These are phyloP conservation scores for Cassiopea xamachana DNA, from an alignment of 30 jellyfish, hydroid and myxozoan species.

Conservation along the genomic window DNA sequence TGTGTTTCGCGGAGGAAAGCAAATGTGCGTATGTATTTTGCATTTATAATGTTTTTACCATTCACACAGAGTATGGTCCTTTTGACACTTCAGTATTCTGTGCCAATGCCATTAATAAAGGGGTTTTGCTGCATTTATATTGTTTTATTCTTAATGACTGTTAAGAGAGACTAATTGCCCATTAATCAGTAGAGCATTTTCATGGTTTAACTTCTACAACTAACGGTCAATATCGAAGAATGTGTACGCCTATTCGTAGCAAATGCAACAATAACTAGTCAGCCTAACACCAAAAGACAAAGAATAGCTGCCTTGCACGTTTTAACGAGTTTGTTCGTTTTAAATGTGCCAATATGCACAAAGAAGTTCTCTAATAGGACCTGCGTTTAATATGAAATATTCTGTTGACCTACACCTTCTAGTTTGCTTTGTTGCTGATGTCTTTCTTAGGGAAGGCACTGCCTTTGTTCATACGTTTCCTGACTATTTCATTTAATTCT, in stretches of 20 bases:
- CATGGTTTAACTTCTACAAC: constrained; percentile 25
- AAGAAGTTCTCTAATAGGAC: neutral
- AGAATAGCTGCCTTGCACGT: neutral
- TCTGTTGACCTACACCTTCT: constrained; percentile 6
- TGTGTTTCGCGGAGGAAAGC: constrained; percentile 5
- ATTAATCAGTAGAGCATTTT: constrained; percentile 27
- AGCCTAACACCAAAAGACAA: constrained; percentile 4
- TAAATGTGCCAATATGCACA: neutral
- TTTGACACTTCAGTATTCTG: constrained; percentile 62
- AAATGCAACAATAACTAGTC: constrained; percentile 16
- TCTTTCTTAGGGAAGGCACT: neutral
- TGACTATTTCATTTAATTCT: constrained; percentile 5
- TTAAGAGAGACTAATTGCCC: constrained; percentile 42
- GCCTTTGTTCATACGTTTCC: constrained; percentile 8
- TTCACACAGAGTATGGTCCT: constrained; percentile 21
- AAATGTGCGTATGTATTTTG: neutral
- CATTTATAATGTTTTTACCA: constrained; percentile 22
- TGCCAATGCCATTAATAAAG: constrained; percentile 5
- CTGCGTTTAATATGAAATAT: neutral
- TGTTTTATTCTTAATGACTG: constrained; percentile 33
- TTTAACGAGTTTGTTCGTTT: neutral
- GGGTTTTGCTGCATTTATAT: constrained; percentile 48
- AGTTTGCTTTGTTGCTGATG: neutral
- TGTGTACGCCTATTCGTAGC: constrained; percentile 24
- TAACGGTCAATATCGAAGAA: constrained; percentile 16